Conservation (phyloP, 2,113 vertebrate genomes). For the Setophaga petechia region DNA sequence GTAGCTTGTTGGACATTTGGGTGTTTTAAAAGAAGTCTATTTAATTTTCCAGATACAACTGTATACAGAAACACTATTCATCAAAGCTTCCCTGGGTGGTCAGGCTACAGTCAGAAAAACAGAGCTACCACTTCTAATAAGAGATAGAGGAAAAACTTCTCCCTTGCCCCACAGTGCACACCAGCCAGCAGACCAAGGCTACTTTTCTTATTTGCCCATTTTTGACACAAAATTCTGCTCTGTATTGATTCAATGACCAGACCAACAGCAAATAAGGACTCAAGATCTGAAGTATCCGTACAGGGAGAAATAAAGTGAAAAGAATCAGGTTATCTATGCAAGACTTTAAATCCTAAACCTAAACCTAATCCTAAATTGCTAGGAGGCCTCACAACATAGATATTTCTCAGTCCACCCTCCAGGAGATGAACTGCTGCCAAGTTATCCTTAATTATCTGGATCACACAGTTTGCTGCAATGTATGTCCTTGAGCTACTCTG, state of each 20-base stretch:
- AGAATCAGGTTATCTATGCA: background rate
- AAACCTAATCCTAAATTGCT: background rate
- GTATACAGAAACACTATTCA: background rate
- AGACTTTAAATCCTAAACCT: background rate
- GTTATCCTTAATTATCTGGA: slow-evolving; percentile 36
- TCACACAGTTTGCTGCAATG: slow-evolving; percentile 5
- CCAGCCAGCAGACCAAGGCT: background rate
- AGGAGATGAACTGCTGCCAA: slow-evolving; percentile 35
- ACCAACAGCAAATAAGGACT: background rate
- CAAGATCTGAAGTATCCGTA: background rate
- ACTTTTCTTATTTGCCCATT: background rate
- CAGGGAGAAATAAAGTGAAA: background rate
- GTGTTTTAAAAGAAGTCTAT: background rate
- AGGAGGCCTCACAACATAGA: background rate
- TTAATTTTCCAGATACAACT: background rate
- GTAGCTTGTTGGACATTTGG: background rate
- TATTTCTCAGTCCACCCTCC: slow-evolving; percentile 18
- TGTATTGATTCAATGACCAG: background rate
- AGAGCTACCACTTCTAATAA: background rate
- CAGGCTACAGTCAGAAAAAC: background rate
- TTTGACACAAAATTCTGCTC: background rate
- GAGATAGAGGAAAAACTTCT: background rate
- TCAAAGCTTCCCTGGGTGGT: background rate
- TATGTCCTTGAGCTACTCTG: slow-evolving; percentile 33
- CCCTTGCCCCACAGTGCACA: background rate